A percentile compares a stretch with the other conserved stretches of the same genome.
phyloP scores from a whole-genome alignment of 1,140 invertebrate species.

The Calliopsis andreniformis region DNA sequence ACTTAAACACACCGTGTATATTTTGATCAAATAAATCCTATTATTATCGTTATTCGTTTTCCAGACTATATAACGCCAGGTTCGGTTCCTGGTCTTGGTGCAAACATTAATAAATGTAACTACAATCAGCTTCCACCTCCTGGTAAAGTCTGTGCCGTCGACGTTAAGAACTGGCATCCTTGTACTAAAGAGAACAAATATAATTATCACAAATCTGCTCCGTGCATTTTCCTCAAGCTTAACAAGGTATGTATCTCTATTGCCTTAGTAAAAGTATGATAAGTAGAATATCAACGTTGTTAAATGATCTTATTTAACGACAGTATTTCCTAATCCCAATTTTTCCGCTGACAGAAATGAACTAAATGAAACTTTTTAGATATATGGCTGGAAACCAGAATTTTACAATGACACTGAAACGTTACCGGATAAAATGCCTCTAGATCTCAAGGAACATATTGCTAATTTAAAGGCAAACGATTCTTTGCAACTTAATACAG shows the following conservation, averaged over 20 bases:
- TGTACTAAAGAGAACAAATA: conserved; percentile 88
- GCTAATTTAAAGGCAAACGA: conserved; percentile 76
- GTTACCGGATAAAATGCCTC: conserved; percentile 86
- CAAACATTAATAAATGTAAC: conserved; percentile 83
- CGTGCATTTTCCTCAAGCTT: conserved; percentile 92
- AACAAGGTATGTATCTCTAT: conserved; percentile 85
- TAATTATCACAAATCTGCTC: conserved; percentile 89
- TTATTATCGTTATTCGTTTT: conserved; percentile 23
- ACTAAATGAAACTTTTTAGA: conserved; percentile 77
- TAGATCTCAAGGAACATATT: conserved; percentile 84
- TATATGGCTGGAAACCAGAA: conserved; percentile 89
- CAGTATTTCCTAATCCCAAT: not conserved
- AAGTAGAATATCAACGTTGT: no score
- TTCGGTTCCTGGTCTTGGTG: conserved; percentile 82
- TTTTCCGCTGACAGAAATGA: not conserved
- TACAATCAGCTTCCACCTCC: conserved; percentile 80
- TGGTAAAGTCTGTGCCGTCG: conserved; percentile 84
- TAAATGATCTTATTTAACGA: not conserved
- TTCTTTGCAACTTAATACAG: conserved; percentile 85
- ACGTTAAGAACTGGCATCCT: conserved; percentile 84
- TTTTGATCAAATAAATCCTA: no score
- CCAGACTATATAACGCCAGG: conserved; percentile 84
- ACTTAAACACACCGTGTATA: no score
- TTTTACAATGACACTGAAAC: conserved; percentile 84
- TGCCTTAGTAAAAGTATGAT: not conserved